Conservation (phyloP, 2,888 invertebrate species). For the Sipunculus nudus region DNA sequence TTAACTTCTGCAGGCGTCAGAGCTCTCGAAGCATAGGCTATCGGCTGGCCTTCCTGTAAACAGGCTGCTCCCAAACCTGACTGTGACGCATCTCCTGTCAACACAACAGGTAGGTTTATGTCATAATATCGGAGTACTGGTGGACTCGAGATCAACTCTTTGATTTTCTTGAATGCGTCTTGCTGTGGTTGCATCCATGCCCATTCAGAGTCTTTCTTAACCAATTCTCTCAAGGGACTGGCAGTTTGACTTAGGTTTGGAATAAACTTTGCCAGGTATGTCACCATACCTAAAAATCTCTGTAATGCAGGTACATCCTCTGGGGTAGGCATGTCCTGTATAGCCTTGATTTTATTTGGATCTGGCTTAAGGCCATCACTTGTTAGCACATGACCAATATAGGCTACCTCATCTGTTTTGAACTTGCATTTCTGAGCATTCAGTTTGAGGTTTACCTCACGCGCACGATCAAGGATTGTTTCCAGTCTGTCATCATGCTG, state of each 20-base stretch:
- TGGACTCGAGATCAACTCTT: constrained; percentile 8
- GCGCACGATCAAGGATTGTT: background rate
- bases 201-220: constrained; percentile 17
- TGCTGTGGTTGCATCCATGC: constrained; percentile 12
- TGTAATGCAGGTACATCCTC: constrained; percentile 12
- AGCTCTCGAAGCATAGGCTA: constrained; percentile 16
- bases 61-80: no score
- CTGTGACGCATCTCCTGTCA: no score
- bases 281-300: constrained; percentile 21
- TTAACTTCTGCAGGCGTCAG: constrained; percentile 14
- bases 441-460: constrained; percentile 1
- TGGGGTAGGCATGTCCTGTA: constrained; percentile 19
- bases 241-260: constrained; percentile 25
- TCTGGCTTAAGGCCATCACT: constrained; percentile 31
- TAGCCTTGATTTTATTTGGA: constrained; percentile 20
- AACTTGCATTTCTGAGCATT: constrained; percentile 21
- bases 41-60: constrained; percentile 3
- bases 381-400: constrained; percentile 32
- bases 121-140: constrained; percentile 36
- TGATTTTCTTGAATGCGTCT: constrained; percentile 19
- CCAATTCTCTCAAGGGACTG: constrained; percentile 14
- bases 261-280: constrained; percentile 21
- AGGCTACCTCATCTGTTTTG: constrained; percentile 14
- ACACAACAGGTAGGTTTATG: no score
- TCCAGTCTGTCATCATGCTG: constrained; percentile 2